Percentiles rank a stretch among this genome's conserved stretches.
Evolutionary conservation across 2,888 invertebrate genomes (phyloP).

Genomic region (Orthosia gothica): DNA sequence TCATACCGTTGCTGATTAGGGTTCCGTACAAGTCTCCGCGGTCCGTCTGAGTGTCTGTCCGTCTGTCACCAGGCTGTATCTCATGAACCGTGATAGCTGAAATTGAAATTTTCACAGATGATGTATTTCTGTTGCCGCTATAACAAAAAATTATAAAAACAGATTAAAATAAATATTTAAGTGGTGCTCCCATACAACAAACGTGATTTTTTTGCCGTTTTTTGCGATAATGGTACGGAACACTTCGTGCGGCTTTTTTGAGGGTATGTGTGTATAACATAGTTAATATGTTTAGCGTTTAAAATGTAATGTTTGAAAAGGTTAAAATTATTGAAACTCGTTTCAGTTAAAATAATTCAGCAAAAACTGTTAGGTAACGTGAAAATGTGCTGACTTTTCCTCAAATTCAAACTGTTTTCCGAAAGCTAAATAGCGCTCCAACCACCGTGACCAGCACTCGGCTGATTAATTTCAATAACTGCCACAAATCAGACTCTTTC

Average conservation of each 20-base stretch:
- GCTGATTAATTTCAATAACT: conserved; percentile 47
- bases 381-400: conserved; percentile 5
- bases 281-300: background rate
- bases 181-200: too few relatives aligned
- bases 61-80: too few relatives aligned
- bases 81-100: too few relatives aligned
- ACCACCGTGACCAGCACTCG: background rate
- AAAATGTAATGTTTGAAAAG: conserved; percentile 6
- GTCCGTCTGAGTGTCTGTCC: too few relatives aligned
- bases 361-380: background rate
- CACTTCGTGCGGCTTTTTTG: background rate
- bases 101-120: too few relatives aligned
- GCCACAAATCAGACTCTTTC: conserved; percentile 37
- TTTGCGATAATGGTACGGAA: too few relatives aligned
- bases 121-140: too few relatives aligned
- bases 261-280: background rate
- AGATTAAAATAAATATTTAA: too few relatives aligned
- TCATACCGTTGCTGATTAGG: background rate
- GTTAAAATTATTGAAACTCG: background rate
- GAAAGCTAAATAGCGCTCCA: conserved; percentile 14
- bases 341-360: conserved; percentile 3
- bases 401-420: conserved; percentile 7
- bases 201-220: too few relatives aligned
- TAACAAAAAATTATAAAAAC: too few relatives aligned
- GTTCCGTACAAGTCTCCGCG: too few relatives aligned